phyloP scores from a whole-genome alignment of 2,797 vertebrate genomes.

The Gorsachius magnificus region DNA sequence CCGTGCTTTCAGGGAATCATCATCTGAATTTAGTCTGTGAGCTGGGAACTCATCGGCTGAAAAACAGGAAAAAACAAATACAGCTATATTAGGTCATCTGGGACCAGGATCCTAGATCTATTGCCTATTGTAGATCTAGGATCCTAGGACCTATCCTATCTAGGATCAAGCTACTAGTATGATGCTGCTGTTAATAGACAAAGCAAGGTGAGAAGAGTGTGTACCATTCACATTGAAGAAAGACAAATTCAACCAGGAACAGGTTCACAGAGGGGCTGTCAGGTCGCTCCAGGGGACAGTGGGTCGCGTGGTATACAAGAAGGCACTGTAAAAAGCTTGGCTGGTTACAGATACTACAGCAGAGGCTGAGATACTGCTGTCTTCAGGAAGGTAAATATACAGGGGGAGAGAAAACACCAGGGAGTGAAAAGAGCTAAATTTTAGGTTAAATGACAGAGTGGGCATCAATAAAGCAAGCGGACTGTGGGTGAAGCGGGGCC shows the following conservation, averaged over 20 bases:
- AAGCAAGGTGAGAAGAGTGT: not conserved
- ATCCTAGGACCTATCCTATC: not conserved
- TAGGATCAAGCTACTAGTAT: not conserved
- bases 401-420: not conserved
- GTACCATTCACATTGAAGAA: not conserved
- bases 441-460: not conserved
- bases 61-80: not conserved
- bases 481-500: not conserved
- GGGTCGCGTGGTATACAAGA: not conserved
- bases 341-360: not conserved
- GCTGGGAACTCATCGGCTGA: not conserved
- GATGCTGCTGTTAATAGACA: not conserved
- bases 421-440: not conserved
- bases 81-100: not conserved
- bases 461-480: not conserved
- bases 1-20: not conserved
- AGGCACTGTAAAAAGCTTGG: not conserved
- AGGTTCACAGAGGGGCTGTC: not conserved
- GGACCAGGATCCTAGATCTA: not conserved
- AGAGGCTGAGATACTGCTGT: not conserved
- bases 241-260: not conserved
- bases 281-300: fast-evolving
- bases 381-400: not conserved
- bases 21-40: not conserved
- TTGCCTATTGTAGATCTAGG: not conserved